phyloP scores from a whole-genome alignment of 2,113 vertebrate species.

The Okapia johnstoni region DNA sequence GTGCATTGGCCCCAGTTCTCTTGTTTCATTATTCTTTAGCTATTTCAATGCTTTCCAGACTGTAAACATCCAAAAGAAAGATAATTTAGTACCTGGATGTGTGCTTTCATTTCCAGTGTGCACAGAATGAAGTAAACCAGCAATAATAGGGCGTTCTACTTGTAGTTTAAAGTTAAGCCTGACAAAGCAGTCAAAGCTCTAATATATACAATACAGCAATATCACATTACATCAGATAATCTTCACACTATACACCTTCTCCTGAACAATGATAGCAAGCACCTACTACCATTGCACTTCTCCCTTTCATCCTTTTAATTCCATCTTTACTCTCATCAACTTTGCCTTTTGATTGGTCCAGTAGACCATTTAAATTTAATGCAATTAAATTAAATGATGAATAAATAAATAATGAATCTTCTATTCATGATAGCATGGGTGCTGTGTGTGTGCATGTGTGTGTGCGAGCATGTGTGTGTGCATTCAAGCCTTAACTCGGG shows the following conservation, averaged over 20 bases:
- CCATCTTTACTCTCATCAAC: background rate
- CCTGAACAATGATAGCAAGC: background rate
- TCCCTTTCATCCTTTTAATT: background rate
- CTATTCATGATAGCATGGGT: background rate
- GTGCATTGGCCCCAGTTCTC: background rate
- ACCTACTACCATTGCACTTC: background rate
- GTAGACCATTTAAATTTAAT: background rate
- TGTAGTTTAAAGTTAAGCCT: background rate
- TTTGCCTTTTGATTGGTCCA: background rate
- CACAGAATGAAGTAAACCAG: background rate
- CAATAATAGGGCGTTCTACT: background rate
- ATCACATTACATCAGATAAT: background rate
- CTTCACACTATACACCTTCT: background rate
- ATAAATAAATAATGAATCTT: background rate
- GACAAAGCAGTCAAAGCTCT: background rate
- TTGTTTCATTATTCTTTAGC: conserved; percentile 23
- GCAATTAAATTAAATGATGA: background rate
- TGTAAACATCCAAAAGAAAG: conserved; percentile 32
- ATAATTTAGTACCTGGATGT: background rate
- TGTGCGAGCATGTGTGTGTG: background rate
- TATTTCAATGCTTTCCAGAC: conserved; percentile 1
- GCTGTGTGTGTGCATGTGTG: conserved; percentile 35
- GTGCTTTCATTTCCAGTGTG: background rate
- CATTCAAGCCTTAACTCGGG: conserved; percentile 71
- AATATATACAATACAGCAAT: background rate